Conservation (phyloP, 2,888 invertebrate species). For the Chalcis sispes region DNA sequence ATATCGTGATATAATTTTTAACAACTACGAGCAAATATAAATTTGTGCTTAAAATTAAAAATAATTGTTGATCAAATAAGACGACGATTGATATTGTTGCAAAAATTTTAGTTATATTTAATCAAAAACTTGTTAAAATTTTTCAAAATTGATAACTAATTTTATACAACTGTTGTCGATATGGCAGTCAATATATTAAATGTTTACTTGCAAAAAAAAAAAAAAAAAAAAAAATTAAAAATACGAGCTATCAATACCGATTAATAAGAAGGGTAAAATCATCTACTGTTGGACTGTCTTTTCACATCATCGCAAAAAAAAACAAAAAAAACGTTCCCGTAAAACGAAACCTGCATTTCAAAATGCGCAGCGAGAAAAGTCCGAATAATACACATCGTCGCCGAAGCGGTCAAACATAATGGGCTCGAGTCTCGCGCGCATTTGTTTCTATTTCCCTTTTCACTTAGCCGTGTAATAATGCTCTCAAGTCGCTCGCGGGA, state of each 20-base stretch:
- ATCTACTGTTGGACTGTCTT: no score
- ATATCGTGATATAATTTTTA: slow-evolving; percentile 13
- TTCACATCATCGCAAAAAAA: neutral
- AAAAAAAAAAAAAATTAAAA: no score
- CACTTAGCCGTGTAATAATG: slow-evolving; percentile 50
- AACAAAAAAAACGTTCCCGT: neutral
- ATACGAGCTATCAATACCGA: no score
- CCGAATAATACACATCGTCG: neutral
- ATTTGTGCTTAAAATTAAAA: slow-evolving; percentile 4
- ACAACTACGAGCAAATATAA: neutral
- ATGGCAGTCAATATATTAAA: no score
- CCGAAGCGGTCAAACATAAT: slow-evolving; percentile 1
- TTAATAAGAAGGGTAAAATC: no score
- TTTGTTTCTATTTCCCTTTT: slow-evolving; percentile 49
- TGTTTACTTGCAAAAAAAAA: no score
- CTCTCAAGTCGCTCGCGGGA: neutral
- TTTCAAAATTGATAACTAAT: no score
- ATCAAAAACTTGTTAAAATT: no score
- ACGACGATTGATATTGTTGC: no score
- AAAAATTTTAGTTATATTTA: no score
- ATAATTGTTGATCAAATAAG: slow-evolving; percentile 14
- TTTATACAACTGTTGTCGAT: no score
- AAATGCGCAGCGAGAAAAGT: neutral
- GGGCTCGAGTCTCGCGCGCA: slow-evolving; percentile 12
- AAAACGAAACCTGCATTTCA: neutral